Conservation (phyloP, 1,140 invertebrate species). For the Drosophila sucinea region DNA sequence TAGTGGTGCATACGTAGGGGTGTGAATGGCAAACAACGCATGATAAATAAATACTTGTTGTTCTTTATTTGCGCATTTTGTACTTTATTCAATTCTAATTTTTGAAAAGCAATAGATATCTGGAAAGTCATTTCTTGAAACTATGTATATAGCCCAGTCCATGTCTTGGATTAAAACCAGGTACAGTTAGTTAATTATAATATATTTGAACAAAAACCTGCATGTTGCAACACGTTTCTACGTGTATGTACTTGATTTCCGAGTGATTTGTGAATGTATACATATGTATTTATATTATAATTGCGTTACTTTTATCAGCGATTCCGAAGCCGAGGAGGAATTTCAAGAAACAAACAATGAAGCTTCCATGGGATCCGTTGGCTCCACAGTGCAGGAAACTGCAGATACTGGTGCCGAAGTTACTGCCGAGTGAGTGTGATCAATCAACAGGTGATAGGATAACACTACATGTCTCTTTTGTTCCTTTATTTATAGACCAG, state of each 20-base stretch:
- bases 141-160: constrained; percentile 46
- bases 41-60: background rate
- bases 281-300: background rate
- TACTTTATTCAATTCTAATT: background rate
- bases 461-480: background rate
- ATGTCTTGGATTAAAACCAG: constrained; percentile 66
- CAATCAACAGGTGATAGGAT: constrained; percentile 19
- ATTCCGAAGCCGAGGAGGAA: constrained; percentile 35
- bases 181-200: constrained; percentile 23
- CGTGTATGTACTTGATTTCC: constrained; percentile 32
- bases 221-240: constrained; percentile 37
- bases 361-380: constrained; percentile 26
- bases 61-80: constrained; percentile 6
- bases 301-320: constrained; percentile 10
- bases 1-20: background rate
- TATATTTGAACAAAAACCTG: constrained; percentile 7
- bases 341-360: constrained; percentile 26
- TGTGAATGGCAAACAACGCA: constrained; percentile 3
- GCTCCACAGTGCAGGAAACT: constrained; percentile 37
- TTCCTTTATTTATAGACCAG: constrained; percentile 38
- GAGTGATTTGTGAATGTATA: background rate
- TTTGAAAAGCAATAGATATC: background rate
- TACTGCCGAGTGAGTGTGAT: constrained; percentile 36
- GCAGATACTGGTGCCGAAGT: constrained; percentile 34
- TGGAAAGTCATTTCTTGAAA: background rate